Conservation (phyloP, 2,113 vertebrate species). For the Marcusenius ussheri region DNA sequence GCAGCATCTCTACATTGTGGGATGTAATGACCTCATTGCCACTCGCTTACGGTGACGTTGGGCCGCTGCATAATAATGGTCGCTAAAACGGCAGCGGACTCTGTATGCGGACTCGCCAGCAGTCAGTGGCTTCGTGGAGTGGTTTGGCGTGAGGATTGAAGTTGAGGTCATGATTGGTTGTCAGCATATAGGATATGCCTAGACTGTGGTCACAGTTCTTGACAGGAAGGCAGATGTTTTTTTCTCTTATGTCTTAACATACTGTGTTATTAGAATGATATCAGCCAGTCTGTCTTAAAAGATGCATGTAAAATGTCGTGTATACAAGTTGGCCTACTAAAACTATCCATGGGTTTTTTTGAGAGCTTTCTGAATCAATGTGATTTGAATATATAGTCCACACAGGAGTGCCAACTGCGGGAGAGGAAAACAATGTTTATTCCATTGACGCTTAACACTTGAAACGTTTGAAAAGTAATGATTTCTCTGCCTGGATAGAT, state of each 20-base stretch:
- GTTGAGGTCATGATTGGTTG: background rate
- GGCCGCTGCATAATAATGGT: background rate
- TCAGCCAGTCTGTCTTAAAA: background rate
- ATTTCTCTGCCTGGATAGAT: background rate
- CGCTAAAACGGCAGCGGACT: slow-evolving; percentile 53
- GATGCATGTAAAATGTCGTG: background rate
- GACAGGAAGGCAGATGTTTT: background rate
- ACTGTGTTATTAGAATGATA: slow-evolving; percentile 5
- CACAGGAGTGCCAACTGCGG: background rate
- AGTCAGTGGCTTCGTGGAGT: slow-evolving; percentile 40
- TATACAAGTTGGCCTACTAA: background rate
- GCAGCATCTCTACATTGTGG: background rate
- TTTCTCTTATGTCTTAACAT: background rate
- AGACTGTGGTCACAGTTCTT: slow-evolving; percentile 12
- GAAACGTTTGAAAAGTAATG: background rate
- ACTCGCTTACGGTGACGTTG: background rate
- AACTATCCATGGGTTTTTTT: background rate
- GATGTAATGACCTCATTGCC: background rate
- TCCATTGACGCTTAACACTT: background rate
- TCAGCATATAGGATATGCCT: background rate
- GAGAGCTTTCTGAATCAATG: background rate
- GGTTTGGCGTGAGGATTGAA: slow-evolving; percentile 43
- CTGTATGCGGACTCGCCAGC: slow-evolving; percentile 36
- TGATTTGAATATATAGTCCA: background rate
- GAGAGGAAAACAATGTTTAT: slow-evolving; percentile 15